Conservation (phyloP, 2,888 invertebrate genomes). For the Physocephala rufipes region DNA sequence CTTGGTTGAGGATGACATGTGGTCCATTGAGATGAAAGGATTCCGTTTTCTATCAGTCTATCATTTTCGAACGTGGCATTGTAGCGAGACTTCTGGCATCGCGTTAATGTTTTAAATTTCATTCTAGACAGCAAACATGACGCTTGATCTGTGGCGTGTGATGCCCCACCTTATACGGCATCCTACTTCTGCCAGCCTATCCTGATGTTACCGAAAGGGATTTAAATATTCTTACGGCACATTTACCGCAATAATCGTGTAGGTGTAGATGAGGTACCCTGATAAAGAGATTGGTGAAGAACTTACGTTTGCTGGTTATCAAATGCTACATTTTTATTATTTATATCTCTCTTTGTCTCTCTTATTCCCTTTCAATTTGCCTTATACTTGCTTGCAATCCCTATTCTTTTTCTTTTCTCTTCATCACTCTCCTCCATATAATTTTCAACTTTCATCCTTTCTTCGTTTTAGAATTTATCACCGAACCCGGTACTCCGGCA, state of each 20-base stretch:
- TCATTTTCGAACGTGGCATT: conserved; percentile 24
- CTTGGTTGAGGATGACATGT: conserved; percentile 34
- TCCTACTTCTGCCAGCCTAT: background rate
- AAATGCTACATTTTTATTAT: background rate
- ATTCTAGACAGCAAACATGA: conserved; percentile 31
- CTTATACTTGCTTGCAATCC: background rate
- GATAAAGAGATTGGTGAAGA: background rate
- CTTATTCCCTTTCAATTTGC: background rate
- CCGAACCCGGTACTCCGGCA: background rate
- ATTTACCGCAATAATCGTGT: background rate
- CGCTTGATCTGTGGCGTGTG: conserved; percentile 13
- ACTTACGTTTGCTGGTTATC: background rate
- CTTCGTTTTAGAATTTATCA: too few species aligned
- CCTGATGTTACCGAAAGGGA: background rate
- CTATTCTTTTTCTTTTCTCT: too few species aligned
- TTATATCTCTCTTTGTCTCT: background rate
- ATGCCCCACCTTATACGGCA: conserved; percentile 5
- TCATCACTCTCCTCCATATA: too few species aligned
- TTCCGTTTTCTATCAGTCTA: conserved; percentile 20
- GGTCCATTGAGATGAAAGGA: conserved; percentile 29
- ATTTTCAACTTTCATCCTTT: too few species aligned
- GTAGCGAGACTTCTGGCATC: conserved; percentile 7
- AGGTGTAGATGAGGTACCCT: background rate
- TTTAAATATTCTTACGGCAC: background rate
- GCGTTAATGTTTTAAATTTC: conserved; percentile 29